phyloP scores from a whole-genome alignment of 2,797 vertebrate species.

The Smutsia gigantea region DNA sequence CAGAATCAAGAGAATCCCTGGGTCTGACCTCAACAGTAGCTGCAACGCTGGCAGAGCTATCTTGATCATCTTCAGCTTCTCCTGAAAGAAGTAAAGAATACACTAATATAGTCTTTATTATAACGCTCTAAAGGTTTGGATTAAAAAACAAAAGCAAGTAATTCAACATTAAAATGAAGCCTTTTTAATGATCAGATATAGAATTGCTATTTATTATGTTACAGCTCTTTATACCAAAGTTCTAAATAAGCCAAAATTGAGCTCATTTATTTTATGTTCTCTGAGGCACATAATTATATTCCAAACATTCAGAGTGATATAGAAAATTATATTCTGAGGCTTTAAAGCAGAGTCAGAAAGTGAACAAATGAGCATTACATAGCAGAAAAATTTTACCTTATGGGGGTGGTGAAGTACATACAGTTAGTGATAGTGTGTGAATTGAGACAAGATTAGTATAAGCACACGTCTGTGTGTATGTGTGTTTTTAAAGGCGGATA shows the following conservation, averaged over 20 bases:
- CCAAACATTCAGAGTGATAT: constrained; percentile 12
- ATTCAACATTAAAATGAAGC: not conserved
- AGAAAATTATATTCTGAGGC: not conserved
- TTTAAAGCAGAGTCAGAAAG: not conserved
- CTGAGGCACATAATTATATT: not conserved
- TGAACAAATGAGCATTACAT: constrained; percentile 1
- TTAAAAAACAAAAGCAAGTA: not conserved
- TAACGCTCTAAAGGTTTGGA: not conserved
- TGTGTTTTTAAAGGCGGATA: not conserved
- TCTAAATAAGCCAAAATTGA: constrained; percentile 31
- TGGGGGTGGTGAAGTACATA: not conserved
- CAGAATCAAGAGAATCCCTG: constrained; percentile 40
- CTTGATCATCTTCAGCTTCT: constrained; percentile 66
- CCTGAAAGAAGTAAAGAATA: constrained; percentile 51
- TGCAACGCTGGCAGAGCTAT: constrained; percentile 37
- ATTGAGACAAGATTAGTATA: constrained; percentile 2
- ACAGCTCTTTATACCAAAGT: not conserved
- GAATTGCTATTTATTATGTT: not conserved
- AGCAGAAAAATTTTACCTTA: constrained; percentile 12
- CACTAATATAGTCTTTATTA: not conserved
- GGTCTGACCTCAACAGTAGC: constrained; percentile 6
- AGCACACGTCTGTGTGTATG: no score
- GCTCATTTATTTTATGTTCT: not conserved
- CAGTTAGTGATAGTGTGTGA: not conserved
- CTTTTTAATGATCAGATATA: not conserved